A percentile compares a stretch with the other conserved stretches of the same genome.
phyloP scores from a whole-genome alignment of 2,888 invertebrate genomes.

The Lithophane semibrunnea region DNA sequence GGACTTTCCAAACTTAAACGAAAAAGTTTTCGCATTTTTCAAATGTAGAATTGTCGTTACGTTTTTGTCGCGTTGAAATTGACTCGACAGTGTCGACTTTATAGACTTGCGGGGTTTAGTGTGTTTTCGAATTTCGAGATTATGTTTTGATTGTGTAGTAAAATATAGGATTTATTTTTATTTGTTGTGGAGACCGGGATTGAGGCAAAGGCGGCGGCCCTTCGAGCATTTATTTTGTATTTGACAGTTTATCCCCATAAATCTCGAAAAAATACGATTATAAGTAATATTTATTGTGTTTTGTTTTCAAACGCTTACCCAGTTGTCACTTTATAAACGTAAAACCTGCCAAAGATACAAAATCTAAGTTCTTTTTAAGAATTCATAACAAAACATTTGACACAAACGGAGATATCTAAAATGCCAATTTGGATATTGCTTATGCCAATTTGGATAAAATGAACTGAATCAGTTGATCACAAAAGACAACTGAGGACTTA shows the following conservation, averaged over 20 bases:
- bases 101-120: conserved; percentile 64
- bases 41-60: conserved; percentile 78
- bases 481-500: not conserved
- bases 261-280: conserved; percentile 61
- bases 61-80: conserved; percentile 69
- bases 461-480: not conserved
- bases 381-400: not conserved
- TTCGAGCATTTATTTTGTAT: conserved; percentile 53
- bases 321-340: conserved; percentile 3
- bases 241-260: conserved; percentile 61
- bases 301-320: conserved; percentile 31
- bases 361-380: not conserved
- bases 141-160: conserved; percentile 70
- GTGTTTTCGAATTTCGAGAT: conserved; percentile 68
- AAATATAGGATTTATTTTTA: conserved; percentile 68
- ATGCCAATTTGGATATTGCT: no score
- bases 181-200: conserved; percentile 63
- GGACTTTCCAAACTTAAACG: conserved; percentile 79
- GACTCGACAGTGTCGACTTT: conserved; percentile 64
- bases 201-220: conserved; percentile 46
- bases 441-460: not conserved
- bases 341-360: no score
- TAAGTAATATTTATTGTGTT: conserved; percentile 60
- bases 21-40: conserved; percentile 82
- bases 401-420: not conserved